A percentile compares a stretch with the other conserved stretches of the same genome.
These are phyloP conservation scores for Theonella swinhoei DNA, from an alignment of 37 sponge, comb jelly and placozoan species.

Conservation along the genomic window DNA sequence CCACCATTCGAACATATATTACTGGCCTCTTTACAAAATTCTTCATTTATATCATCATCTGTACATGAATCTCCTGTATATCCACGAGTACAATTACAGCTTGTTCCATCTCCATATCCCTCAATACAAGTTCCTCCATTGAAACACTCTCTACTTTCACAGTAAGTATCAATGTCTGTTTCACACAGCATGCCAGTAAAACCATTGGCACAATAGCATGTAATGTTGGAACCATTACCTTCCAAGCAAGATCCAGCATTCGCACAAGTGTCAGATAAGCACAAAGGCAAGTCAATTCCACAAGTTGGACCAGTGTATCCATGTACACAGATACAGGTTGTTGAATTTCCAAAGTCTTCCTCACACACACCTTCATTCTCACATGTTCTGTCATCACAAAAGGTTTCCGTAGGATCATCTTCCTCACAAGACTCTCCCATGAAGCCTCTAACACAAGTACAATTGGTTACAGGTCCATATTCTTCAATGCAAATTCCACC, in stretches of 20 bases:
- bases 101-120: not conserved
- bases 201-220: slow-evolving; percentile 35
- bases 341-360: slow-evolving; percentile 35
- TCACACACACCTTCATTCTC: slow-evolving; percentile 58
- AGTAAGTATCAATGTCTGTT: slow-evolving; percentile 9
- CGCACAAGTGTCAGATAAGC: not conserved
- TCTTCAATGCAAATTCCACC: not conserved
- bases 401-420: slow-evolving; percentile 49
- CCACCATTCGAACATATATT: not conserved
- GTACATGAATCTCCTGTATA: not conserved
- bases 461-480: not conserved
- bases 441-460: slow-evolving; percentile 36
- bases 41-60: no score
- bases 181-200: slow-evolving; percentile 39
- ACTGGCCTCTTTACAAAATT: no score
- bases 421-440: slow-evolving; percentile 26
- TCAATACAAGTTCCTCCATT: not conserved
- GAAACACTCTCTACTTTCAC: not conserved
- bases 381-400: slow-evolving; percentile 28
- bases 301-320: no score
- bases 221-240: not conserved
- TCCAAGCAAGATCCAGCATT: slow-evolving; percentile 51
- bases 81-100: not conserved
- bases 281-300: slow-evolving; percentile 9
- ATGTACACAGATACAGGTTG: slow-evolving; percentile 24